Base-by-base conservation (phyloP, 1,140 invertebrate species). In the Diachasmimorpha longicaudata region DNA sequence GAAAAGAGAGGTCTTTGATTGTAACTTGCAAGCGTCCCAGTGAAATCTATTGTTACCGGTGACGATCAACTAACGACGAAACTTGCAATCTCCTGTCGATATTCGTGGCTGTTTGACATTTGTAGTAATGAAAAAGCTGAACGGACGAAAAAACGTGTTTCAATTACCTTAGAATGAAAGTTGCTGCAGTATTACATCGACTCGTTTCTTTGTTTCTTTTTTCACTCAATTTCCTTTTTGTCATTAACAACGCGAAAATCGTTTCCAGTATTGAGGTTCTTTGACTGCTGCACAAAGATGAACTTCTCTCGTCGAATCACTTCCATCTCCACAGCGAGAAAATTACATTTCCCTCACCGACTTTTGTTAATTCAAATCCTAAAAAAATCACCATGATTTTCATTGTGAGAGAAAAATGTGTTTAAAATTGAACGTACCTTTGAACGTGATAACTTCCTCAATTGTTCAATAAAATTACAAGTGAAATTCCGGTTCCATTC, bases 231-330 rank as follows among this genome's bases (percentile, higher is more conserved):
- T 23, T 72, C 58, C 21, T 36, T 37, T 72, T 63, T 69, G 48
- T 42, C 66, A 48, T 77, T 70, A 74, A 70, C 72, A 52, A 66
- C 68, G 70, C 70, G 76, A 63, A 77, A 74, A 70, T 70, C 36
- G 46, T 68, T 73, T 44, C 70, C 31, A 31, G 55, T 19, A 63
- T 58, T 66, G 69, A 66, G 66, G 75, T 44, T 37, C 68, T 72
- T 72, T 77, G 58, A 72, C 72, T 48, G 68, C 16, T 36, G 76
- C 39, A 71, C 44, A 73, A 77, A 70, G 66, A 58, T 25, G 9
- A 71, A 52, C n/a, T 71, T 25, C 48, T 36, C 19, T 63, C 23
- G 11, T 25, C 23, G 4, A 63, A n/a, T 31, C 58, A 0, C 48
- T 63, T 63, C 58, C 21, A 63, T 63, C 31, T 5, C 23, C 19